Evolutionary conservation across 2,888 invertebrate species (phyloP).

Genomic region (Cyclophora albipunctata): DNA sequence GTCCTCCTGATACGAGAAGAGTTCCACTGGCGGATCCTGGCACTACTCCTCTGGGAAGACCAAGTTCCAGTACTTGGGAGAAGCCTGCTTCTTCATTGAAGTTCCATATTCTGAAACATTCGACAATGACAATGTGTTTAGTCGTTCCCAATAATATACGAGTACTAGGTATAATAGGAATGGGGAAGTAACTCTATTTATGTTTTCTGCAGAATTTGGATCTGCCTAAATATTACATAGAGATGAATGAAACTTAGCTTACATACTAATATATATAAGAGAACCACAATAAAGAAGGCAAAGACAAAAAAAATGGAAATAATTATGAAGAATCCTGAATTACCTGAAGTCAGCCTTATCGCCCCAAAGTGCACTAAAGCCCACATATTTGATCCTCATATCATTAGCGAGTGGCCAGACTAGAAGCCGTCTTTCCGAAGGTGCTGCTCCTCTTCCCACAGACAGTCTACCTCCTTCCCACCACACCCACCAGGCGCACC

Average conservation of each 20-base stretch:
- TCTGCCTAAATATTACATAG: too few species aligned
- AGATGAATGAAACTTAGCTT: too few species aligned
- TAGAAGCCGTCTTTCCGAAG: slow-evolving; percentile 72
- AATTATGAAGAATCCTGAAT: slow-evolving; percentile 1
- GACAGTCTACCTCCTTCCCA: slow-evolving; percentile 77
- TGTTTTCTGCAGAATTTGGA: too few species aligned
- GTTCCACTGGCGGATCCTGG: slow-evolving; percentile 79
- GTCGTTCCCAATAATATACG: too few species aligned
- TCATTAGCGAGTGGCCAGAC: slow-evolving; percentile 77
- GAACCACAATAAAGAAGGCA: too few species aligned
- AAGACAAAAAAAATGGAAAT: too few species aligned
- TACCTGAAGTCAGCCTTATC: slow-evolving; percentile 79
- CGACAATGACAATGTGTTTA: too few species aligned
- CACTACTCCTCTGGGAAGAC: slow-evolving; percentile 78
- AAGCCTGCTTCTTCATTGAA: slow-evolving; percentile 82
- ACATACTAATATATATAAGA: too few species aligned
- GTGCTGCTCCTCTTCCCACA: slow-evolving; percentile 74
- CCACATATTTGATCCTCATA: slow-evolving; percentile 76
- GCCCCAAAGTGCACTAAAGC: slow-evolving; percentile 79
- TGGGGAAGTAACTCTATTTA: too few species aligned
- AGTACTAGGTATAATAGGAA: too few species aligned
- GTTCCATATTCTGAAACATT: slow-evolving; percentile 78
- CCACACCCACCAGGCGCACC: slow-evolving; percentile 81
- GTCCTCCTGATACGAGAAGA: slow-evolving; percentile 77
- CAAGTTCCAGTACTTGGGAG: slow-evolving; percentile 79